phyloP scores from a whole-genome alignment of 2,888 invertebrate genomes.

The Cantharis lateralis region DNA sequence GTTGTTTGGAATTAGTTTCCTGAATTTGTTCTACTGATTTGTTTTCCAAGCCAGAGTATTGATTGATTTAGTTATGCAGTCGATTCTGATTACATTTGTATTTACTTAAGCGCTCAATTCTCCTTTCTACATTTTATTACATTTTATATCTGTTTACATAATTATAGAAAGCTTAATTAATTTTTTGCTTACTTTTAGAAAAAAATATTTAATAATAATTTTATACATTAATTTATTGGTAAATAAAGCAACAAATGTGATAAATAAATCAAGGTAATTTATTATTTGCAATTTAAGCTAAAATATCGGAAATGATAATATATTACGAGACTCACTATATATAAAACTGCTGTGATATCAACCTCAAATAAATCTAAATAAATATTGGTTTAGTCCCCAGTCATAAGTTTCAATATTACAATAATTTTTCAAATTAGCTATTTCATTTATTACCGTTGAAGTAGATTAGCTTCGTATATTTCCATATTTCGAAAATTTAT shows the following conservation, averaged over 20 bases:
- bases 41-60: slow-evolving; percentile 45
- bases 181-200: slow-evolving; percentile 11
- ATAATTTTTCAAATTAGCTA: slow-evolving; percentile 1
- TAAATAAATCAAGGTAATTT: not conserved
- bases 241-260: not conserved
- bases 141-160: slow-evolving; percentile 25
- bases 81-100: slow-evolving; percentile 38
- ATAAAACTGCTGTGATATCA: slow-evolving; percentile 4
- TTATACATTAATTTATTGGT: not conserved
- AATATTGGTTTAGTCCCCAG: not conserved
- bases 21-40: slow-evolving; percentile 51
- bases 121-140: slow-evolving; percentile 31
- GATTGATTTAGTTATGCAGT: slow-evolving; percentile 46
- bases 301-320: not conserved
- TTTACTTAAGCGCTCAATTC: slow-evolving; percentile 34
- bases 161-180: slow-evolving; percentile 19
- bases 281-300: not conserved
- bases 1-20: slow-evolving; percentile 54
- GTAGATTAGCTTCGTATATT: not conserved
- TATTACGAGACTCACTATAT: not conserved
- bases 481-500: not conserved
- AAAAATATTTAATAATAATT: not conserved
- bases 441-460: not conserved
- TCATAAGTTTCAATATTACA: not conserved
- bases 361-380: slow-evolving; percentile 22